Evolutionary conservation across 2,797 vertebrate genomes (phyloP).

Genomic region (Champsocephalus gunnari): DNA sequence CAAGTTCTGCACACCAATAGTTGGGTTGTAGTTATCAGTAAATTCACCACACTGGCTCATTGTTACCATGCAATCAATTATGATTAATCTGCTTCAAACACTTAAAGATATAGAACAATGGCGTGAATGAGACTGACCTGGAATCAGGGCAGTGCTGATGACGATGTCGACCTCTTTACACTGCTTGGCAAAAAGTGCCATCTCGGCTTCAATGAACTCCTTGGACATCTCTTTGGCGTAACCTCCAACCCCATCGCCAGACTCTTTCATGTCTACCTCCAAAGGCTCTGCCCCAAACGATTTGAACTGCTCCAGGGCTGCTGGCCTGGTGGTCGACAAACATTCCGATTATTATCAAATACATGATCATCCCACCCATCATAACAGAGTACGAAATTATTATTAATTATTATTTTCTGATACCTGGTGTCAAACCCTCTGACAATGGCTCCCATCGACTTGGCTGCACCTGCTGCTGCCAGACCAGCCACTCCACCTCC

Average conservation of each 20-base stretch:
- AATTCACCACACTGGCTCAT: neutral
- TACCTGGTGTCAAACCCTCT: slow-evolving; percentile 88
- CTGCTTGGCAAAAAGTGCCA: slow-evolving; percentile 83
- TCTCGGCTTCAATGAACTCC: slow-evolving; percentile 86
- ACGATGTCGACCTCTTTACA: slow-evolving; percentile 83
- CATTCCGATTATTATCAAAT: slow-evolving; percentile 12
- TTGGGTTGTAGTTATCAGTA: neutral
- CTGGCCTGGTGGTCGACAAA: slow-evolving; percentile 67
- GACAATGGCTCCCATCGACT: slow-evolving; percentile 88
- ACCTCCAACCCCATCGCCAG: slow-evolving; percentile 83
- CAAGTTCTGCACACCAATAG: neutral
- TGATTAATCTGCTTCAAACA: slow-evolving; percentile 8
- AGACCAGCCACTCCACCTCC: slow-evolving; percentile 87
- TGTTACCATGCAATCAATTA: neutral
- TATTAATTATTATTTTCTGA: neutral
- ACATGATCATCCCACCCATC: neutral
- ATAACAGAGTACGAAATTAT: neutral
- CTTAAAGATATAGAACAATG: neutral
- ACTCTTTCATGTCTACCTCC: slow-evolving; percentile 81
- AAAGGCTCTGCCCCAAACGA: slow-evolving; percentile 85
- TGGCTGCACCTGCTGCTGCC: slow-evolving; percentile 87
- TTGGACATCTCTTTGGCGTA: slow-evolving; percentile 87
- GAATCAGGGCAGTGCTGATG: slow-evolving; percentile 84
- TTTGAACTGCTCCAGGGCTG: slow-evolving; percentile 87
- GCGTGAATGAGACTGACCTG: slow-evolving; percentile 63